Base-by-base conservation (phyloP, 2,797 vertebrate genomes). In the Pseudochaenichthys georgianus region DNA sequence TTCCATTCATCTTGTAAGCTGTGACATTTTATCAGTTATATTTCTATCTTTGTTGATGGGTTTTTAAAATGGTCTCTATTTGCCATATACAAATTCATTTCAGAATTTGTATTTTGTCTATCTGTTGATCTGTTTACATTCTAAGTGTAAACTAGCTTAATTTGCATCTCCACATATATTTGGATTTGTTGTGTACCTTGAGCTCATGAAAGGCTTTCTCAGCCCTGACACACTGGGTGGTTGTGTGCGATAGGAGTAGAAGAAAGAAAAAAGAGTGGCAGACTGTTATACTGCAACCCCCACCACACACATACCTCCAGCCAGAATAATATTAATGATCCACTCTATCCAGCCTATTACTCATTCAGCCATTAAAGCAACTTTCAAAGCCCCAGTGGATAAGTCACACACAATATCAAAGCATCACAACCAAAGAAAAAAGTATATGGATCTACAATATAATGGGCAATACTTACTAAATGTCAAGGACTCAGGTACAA, bases 271-370 rank as follows among this genome's bases (percentile, higher is more conserved):
- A n/a, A 48, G 10, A 58, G 19, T 54, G 42, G 57, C 50, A 77
- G 63, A 76, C 50, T 41, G 52, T 52, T 61, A 66, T 58, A 79
- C 46, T 70, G 41, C 77, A 45, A 43, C 48, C 48, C 31, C 47
- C 38, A 38, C 9, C 68, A 62, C 31, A 77, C 42, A 73, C 64
- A 61, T 13, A 83, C 70, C 72, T 83, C 77, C 64, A 68, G 68
- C 81, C 54, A 75, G 65, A 78, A 72, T 72, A 78, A 75, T 83
- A 89, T 86, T 86, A 88, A 89, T 83, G 82, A 89, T 76, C 70
- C 66, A 75, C 65, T 87, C 66, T 75, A 57, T 77, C 62, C 54
- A 81, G 46, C 47, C 71, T 57, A 78, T 80, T 75, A 72, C 54
- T 83, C 70, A 79, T 47, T 70, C 63, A 78, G 71, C 70, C 75